Base-by-base conservation (phyloP, 2,797 vertebrate genomes). In the Pseudomugil gertrudae region DNA sequence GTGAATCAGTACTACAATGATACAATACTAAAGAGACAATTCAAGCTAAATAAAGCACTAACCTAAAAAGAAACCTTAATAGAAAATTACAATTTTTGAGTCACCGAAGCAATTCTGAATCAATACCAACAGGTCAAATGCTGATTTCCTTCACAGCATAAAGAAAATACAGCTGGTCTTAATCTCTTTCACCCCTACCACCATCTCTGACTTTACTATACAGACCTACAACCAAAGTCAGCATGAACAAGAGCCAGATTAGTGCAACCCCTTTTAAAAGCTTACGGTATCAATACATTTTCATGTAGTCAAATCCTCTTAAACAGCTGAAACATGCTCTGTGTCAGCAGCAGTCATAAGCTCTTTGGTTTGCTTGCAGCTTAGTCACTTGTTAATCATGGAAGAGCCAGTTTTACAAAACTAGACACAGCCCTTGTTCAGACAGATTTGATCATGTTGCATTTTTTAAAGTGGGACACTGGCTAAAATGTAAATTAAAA, bases 231-330 rank as follows among this genome's bases (percentile, higher is more conserved):
- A 40, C 38, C 38, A 40, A 15, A 38, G 35, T 36, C 35, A 36
- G 14, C 13, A 36, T 13, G 36, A 38, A 40, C 14, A 17, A 40
- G 38, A 40, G 38, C 40, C 40, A 43, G 40, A 43, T 68, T 63
- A 78, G 63, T 64, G 54, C 47, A 45, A 58, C 69, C 75, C 66
- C 54, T 75, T 87, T 83, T 80, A 81, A 88, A 83, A 70, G 81
- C 84, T 88, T 80, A 64, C 6, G 2, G 48, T 89, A 84, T 87
- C 84, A 80, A 84, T 86, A 86, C 76, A 80, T 88, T 87, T 89
- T 57, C 56, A 83, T 85, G 71, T 59, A 60, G 24, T 40, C 53
- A 85, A 89, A 87, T 87, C 84, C 84, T 88, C 85, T 89, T 88
- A 85, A 33, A 70, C n/a, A 0, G 55, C 50, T 53, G 61, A 38